phyloP scores from a whole-genome alignment of 2,888 invertebrate genomes.

The Papilio protenor region DNA sequence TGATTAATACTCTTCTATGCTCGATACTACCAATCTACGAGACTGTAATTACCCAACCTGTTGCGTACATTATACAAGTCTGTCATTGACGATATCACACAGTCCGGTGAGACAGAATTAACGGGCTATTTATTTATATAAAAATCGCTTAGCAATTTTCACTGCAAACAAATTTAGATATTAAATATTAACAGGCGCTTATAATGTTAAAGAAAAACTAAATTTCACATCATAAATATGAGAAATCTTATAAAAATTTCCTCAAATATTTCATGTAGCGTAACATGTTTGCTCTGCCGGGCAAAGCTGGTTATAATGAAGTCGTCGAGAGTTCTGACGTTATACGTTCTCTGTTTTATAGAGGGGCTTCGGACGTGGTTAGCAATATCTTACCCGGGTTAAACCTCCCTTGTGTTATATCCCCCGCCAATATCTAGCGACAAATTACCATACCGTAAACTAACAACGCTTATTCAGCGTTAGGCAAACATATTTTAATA shows the following conservation, averaged over 20 bases:
- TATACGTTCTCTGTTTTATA: constrained; percentile 28
- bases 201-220: background rate
- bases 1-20: constrained; percentile 13
- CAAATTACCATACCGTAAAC: constrained; percentile 28
- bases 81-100: constrained; percentile 9
- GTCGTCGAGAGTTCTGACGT: constrained; percentile 44
- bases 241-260: constrained; percentile 30
- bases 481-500: constrained; percentile 7
- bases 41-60: constrained; percentile 5
- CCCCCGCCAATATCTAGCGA: constrained; percentile 28
- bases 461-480: constrained; percentile 20
- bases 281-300: constrained; percentile 35
- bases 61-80: background rate
- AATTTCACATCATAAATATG: background rate
- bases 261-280: constrained; percentile 13
- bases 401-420: constrained; percentile 22
- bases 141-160: background rate
- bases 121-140: background rate
- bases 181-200: background rate
- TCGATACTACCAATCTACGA: background rate
- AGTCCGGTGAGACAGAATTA: background rate
- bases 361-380: constrained; percentile 32
- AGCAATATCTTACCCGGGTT: constrained; percentile 30
- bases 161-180: background rate
- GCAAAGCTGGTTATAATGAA: constrained; percentile 51